phyloP scores from a whole-genome alignment of 2,113 vertebrate genomes.

The Sarotherodon lohbergeri region DNA sequence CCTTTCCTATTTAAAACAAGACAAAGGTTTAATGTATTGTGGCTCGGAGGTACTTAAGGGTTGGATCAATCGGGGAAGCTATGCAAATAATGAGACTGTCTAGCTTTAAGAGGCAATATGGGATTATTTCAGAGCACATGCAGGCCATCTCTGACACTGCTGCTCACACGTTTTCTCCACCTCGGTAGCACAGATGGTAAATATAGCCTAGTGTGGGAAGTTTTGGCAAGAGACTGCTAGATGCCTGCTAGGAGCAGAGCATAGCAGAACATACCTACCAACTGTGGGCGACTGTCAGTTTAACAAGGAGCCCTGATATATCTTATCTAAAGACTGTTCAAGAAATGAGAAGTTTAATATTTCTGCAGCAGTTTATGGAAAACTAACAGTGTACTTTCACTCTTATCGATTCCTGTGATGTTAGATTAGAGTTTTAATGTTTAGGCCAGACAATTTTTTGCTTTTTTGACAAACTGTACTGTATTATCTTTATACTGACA shows the following conservation, averaged over 20 bases:
- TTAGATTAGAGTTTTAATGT: neutral
- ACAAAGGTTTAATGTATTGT: neutral
- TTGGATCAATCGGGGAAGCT: neutral
- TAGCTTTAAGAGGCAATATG: slow-evolving; percentile 9
- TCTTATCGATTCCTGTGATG: neutral
- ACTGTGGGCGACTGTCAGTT: slow-evolving; percentile 63
- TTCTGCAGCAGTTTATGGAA: neutral
- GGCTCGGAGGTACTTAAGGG: neutral
- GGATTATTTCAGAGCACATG: slow-evolving; percentile 37
- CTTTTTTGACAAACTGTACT: neutral
- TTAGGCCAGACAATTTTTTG: neutral
- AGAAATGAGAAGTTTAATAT: neutral
- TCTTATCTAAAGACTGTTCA: neutral
- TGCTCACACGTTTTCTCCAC: slow-evolving; percentile 50
- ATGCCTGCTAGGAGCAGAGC: slow-evolving; percentile 45
- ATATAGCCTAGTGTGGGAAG: slow-evolving; percentile 67
- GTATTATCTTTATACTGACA: neutral
- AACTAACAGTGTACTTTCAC: neutral
- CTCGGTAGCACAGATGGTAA: slow-evolving; percentile 49
- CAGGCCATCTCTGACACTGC: slow-evolving; percentile 42
- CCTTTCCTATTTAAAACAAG: neutral
- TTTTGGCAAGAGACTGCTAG: slow-evolving; percentile 57
- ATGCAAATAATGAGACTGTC: slow-evolving; percentile 35
- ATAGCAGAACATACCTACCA: slow-evolving; percentile 48
- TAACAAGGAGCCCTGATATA: slow-evolving; percentile 33